Percentiles rank a stretch among this genome's conserved stretches.
Conservation (phyloP, 2,888 invertebrate genomes). For the Cacoxenus indagator region DNA sequence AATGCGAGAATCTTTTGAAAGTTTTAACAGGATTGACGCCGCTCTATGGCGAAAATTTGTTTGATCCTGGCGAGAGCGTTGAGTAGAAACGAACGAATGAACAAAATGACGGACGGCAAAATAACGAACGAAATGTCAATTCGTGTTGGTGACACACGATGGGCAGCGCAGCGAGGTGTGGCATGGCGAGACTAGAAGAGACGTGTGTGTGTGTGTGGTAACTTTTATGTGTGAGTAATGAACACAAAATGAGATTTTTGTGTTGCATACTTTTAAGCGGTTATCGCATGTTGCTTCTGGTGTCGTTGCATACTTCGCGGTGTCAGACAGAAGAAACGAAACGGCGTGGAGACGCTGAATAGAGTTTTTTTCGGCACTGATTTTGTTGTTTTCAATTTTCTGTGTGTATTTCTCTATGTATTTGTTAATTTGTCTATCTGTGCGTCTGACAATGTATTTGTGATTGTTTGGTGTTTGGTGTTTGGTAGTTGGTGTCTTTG, state of each 20-base stretch:
- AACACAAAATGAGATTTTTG: constrained; percentile 13
- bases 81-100: background rate
- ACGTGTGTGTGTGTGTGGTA: background rate
- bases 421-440: constrained; percentile 24
- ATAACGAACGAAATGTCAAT: background rate
- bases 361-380: background rate
- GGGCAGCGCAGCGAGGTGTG: too few species aligned
- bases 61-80: background rate
- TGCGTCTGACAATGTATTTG: constrained; percentile 26
- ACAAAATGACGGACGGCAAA: too few species aligned
- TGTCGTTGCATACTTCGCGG: background rate
- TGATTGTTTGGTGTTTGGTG: constrained; percentile 25
- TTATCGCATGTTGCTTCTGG: too few species aligned
- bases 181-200: background rate
- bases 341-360: too few species aligned
- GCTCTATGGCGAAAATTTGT: background rate
- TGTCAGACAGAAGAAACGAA: too few species aligned
- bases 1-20: background rate
- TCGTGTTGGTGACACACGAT: too few species aligned
- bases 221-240: background rate
- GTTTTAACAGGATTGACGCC: background rate
- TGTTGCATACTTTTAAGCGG: background rate
- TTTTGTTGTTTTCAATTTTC: background rate
- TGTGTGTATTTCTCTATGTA: background rate
- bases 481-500: constrained; percentile 21